Percentiles rank a stretch among this genome's conserved stretches.
Evolutionary conservation across 2,113 vertebrate genomes (phyloP).

Genomic region (Dipodomys spectabilis): DNA sequence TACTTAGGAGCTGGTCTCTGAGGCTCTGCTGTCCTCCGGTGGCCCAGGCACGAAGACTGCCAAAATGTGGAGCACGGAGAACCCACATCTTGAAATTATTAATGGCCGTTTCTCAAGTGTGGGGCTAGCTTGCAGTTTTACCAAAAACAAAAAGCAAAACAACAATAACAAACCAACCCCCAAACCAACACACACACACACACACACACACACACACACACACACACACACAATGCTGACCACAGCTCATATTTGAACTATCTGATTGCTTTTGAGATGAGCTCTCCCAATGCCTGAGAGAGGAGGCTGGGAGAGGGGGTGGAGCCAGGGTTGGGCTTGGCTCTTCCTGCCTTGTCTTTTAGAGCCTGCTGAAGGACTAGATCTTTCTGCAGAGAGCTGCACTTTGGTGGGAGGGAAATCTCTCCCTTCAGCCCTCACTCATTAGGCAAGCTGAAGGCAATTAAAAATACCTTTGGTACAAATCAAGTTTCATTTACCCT

Average conservation of each 20-base stretch:
- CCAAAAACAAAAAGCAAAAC: not conserved
- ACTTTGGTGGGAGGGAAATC: not conserved
- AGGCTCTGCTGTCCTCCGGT: constrained; percentile 43
- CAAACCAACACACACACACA: too few relatives aligned
- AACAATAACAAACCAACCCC: not conserved
- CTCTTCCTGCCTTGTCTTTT: not conserved
- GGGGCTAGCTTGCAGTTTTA: constrained; percentile 74
- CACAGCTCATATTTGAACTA: not conserved
- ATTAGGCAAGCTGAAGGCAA: not conserved
- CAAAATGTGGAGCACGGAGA: constrained; percentile 76
- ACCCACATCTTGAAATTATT: constrained; percentile 89
- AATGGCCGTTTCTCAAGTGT: constrained; percentile 78
- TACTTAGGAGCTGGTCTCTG: not conserved
- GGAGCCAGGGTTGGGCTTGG: not conserved
- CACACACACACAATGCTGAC: not conserved
- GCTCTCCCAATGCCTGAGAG: not conserved
- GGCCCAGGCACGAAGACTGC: constrained; percentile 76
- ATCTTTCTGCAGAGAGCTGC: not conserved
- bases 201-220: too few relatives aligned
- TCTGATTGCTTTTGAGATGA: too few relatives aligned
- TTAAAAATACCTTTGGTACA: constrained; percentile 59
- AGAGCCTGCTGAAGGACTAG: not conserved
- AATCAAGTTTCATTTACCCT: constrained; percentile 55
- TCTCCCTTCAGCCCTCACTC: not conserved
- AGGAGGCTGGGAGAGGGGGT: not conserved